These are phyloP conservation scores for Dendrocincla tyrannina DNA, from an alignment of 2,797 vertebrate genomes.

Conservation along the genomic window DNA sequence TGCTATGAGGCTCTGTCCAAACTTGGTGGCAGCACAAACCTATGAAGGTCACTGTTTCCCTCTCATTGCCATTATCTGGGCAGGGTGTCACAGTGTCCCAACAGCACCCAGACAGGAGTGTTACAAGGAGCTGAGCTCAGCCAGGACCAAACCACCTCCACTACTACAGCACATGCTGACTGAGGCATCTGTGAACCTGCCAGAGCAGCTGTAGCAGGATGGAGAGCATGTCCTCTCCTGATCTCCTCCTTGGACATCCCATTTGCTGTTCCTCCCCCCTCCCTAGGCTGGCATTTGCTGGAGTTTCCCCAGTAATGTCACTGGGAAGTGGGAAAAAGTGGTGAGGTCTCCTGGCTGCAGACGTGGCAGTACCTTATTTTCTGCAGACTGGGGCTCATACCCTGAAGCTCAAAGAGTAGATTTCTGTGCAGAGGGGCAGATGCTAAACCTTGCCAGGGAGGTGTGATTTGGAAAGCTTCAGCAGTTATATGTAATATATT, in stretches of 20 bases:
- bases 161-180: accelerated
- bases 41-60: background rate
- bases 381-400: background rate
- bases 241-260: accelerated
- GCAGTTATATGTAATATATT: background rate
- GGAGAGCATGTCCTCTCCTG: background rate
- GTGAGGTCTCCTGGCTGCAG: background rate
- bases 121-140: background rate
- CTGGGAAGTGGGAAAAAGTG: background rate
- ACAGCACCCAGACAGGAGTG: too few species aligned
- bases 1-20: background rate
- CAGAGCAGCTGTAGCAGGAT: background rate
- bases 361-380: background rate
- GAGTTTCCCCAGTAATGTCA: background rate
- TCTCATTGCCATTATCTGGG: background rate
- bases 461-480: background rate
- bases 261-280: background rate
- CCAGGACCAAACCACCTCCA: background rate
- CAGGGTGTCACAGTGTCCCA: background rate
- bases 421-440: background rate
- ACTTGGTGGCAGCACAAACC: background rate
- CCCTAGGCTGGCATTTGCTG: background rate
- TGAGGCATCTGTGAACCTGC: background rate
- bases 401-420: background rate
- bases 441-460: background rate